These are phyloP conservation scores for Ceryle rudis DNA, from an alignment of 2,797 vertebrate genomes.

Conservation along the genomic window DNA sequence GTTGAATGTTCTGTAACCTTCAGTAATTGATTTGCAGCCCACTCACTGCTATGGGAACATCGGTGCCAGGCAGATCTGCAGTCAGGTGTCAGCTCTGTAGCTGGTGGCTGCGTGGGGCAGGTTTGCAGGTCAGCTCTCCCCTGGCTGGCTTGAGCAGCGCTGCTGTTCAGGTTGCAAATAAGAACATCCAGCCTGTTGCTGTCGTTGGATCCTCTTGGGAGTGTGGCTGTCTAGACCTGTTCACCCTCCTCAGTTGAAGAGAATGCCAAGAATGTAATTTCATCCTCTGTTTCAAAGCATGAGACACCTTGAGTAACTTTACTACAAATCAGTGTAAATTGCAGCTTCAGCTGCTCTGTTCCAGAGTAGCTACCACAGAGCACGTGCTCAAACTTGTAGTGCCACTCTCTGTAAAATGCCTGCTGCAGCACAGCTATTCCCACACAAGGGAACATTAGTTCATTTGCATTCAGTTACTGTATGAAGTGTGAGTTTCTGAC, in stretches of 20 bases:
- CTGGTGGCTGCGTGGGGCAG: fast-evolving
- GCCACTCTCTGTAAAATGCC: slow-evolving; percentile 30
- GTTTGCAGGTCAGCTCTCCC: neutral
- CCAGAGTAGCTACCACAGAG: neutral
- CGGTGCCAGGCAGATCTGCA: neutral
- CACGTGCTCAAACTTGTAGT: slow-evolving; percentile 54
- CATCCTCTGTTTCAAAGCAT: neutral
- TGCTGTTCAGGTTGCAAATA: neutral
- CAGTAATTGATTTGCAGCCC: neutral
- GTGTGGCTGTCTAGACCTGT: neutral
- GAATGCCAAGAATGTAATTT: neutral
- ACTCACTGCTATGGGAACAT: neutral
- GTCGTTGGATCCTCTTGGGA: fast-evolving
- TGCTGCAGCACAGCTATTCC: slow-evolving; percentile 46
- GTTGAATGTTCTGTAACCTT: neutral
- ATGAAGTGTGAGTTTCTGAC: slow-evolving; percentile 63
- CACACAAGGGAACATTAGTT: slow-evolving; percentile 66
- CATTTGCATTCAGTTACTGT: slow-evolving; percentile 73
- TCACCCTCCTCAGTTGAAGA: neutral
- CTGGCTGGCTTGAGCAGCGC: neutral
- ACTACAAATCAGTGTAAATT: neutral
- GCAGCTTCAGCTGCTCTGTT: slow-evolving; percentile 32
- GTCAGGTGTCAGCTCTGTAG: neutral
- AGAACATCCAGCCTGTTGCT: neutral
- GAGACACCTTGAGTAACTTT: neutral